These are phyloP conservation scores for Microctenopoma stevenorrisi DNA, from an alignment of 2,797 vertebrate genomes.

Conservation along the genomic window DNA sequence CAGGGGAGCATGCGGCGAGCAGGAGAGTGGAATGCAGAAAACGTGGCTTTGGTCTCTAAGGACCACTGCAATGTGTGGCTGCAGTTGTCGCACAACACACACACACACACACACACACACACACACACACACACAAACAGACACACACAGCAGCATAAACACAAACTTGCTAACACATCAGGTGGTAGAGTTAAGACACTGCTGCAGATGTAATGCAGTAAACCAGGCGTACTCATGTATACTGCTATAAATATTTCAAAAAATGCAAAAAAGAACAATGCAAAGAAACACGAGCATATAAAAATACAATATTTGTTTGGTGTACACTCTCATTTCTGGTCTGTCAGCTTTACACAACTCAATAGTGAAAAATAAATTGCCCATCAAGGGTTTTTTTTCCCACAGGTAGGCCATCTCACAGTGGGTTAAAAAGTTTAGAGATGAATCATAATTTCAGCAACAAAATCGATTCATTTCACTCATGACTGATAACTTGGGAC, in stretches of 20 bases:
- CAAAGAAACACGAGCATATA: not conserved
- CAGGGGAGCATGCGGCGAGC: conserved; percentile 29
- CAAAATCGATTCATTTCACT: not conserved
- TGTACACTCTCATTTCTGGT: not conserved
- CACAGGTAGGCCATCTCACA: too few relatives aligned
- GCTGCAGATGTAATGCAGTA: conserved; percentile 67
- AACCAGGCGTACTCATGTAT: conserved; percentile 10
- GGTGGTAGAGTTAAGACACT: conserved; percentile 33
- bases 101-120: conserved; percentile 15
- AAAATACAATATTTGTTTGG: not conserved
- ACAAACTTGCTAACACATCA: conserved; percentile 24
- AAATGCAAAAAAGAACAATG: not conserved
- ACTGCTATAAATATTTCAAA: not conserved
- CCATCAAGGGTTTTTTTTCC: not conserved
- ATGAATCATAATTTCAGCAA: not conserved
- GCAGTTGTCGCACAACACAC: conserved; percentile 29
- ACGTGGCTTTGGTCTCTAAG: conserved; percentile 17
- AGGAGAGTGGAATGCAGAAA: conserved; percentile 18
- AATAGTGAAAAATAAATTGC: conserved; percentile 7
- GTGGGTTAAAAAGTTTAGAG: not conserved
- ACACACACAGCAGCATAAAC: conserved; percentile 13
- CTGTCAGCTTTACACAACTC: conserved; percentile 6
- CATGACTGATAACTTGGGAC: not conserved
- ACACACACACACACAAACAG: conserved; percentile 6
- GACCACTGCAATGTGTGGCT: conserved; percentile 41